These are phyloP conservation scores for Leucoraja ocellata DNA, from an alignment of 2,797 vertebrate species.

Conservation along the genomic window DNA sequence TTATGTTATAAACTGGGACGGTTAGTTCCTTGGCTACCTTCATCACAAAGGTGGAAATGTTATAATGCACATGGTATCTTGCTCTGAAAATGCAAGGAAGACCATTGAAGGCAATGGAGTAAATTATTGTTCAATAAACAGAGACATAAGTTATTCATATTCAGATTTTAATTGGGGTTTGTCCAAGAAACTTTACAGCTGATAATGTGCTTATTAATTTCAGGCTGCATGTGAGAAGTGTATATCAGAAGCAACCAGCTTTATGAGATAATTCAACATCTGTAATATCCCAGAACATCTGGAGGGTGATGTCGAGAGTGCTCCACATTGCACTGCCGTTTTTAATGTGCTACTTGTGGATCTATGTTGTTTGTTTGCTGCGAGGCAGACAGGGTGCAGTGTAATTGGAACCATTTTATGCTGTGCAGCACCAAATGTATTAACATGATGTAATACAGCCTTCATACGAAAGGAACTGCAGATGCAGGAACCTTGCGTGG, in stretches of 20 bases:
- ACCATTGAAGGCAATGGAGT: not conserved
- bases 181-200: not conserved
- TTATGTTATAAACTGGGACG: not conserved
- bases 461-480: no score
- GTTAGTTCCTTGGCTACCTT: not conserved
- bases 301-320: not conserved
- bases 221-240: not conserved
- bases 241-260: not conserved
- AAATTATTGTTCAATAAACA: not conserved
- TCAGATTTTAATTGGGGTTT: conserved; percentile 22
- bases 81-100: not conserved
- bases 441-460: not conserved
- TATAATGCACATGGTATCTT: not conserved
- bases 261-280: not conserved
- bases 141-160: not conserved
- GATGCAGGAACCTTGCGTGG: no score
- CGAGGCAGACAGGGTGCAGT: not conserved
- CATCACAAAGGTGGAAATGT: not conserved
- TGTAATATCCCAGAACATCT: not conserved
- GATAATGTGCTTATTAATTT: not conserved
- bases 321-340: not conserved
- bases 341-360: not conserved
- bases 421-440: not conserved
- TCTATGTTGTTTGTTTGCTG: not conserved
- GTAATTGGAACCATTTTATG: not conserved